Evolutionary conservation across 2,797 vertebrate species (phyloP), one percentile per base, ranked within the genome.

Genomic region (Rhincodon typus): DNA sequence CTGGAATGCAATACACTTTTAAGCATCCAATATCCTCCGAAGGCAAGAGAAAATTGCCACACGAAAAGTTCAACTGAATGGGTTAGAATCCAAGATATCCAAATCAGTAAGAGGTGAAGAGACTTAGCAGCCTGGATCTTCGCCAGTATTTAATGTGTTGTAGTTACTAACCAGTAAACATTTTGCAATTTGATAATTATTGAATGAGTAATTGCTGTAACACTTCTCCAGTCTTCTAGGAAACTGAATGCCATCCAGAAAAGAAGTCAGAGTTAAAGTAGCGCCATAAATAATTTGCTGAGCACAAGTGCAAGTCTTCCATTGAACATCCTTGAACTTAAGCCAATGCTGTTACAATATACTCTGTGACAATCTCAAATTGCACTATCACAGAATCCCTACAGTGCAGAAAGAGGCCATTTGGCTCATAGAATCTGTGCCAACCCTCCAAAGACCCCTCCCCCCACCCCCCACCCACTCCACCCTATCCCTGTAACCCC

Each of bases 191-290:
- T 57, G 94, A 72, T 94, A 94, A 94, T 94, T 94, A 72, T 94
- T 53, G 34, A 77, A 53, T 77, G 94, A 95, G 72, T 50, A 74
- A 95, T 57, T 69, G 90, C n/a, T 6, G 8, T 19, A 95, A 77
- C 94, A 95, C 42, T 46, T 95, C 42, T 15, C 72, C 70, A 74
- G 30, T 72, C 94, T 95, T 95, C 94, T 50, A 74, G 94, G 94
- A 95, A 95, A 72, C 50, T 95, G 42, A 95, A 95, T 95, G 69
- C 74, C 94, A 74, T 74, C 70, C 94, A 95, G 70, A 95, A 95
- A 77, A 77, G 46, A 77, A 95, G 88, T 34, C 57, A 62, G 53
- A 66, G 57, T 66, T 57, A 19, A 66, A 57, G 1, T 15, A 66
- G 30, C 12, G 69, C 42, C 46, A 77, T 77, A 95, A 94, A n/a